Evolutionary conservation across 2,888 invertebrate genomes (phyloP).

Genomic region (Ormia ochracea): DNA sequence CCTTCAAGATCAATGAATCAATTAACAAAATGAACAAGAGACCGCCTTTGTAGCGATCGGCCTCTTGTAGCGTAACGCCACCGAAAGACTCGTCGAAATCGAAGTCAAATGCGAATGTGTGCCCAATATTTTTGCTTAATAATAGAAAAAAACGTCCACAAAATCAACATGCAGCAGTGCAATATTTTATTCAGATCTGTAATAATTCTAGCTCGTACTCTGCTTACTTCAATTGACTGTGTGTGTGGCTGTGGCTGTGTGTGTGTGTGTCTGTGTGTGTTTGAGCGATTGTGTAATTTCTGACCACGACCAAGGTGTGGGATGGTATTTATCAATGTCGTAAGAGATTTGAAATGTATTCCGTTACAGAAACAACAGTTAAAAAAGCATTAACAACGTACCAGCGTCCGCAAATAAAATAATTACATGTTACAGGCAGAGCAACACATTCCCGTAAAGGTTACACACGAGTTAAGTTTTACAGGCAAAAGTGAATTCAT

Average conservation of each 20-base stretch:
- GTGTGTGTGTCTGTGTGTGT: too few relatives aligned
- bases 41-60: constrained; percentile 60
- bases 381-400: constrained; percentile 8
- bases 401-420: neutral
- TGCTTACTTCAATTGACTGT: constrained; percentile 7
- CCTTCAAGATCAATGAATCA: constrained; percentile 67
- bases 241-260: too few relatives aligned
- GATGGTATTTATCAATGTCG: constrained; percentile 65
- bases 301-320: constrained; percentile 63
- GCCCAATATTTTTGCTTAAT: constrained; percentile 7
- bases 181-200: constrained; percentile 46
- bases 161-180: constrained; percentile 27
- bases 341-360: constrained; percentile 63
- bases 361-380: constrained; percentile 34
- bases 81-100: constrained; percentile 45
- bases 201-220: constrained; percentile 48
- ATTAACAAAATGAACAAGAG: constrained; percentile 65
- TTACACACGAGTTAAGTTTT: neutral
- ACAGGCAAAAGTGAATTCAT: neutral
- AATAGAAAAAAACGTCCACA: neutral
- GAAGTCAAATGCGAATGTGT: constrained; percentile 22
- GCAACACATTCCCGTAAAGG: neutral
- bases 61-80: constrained; percentile 31
- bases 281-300: constrained; percentile 49
- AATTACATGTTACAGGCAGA: neutral